Evolutionary conservation across 2,888 invertebrate genomes (phyloP).

Genomic region (Volucella zonaria): DNA sequence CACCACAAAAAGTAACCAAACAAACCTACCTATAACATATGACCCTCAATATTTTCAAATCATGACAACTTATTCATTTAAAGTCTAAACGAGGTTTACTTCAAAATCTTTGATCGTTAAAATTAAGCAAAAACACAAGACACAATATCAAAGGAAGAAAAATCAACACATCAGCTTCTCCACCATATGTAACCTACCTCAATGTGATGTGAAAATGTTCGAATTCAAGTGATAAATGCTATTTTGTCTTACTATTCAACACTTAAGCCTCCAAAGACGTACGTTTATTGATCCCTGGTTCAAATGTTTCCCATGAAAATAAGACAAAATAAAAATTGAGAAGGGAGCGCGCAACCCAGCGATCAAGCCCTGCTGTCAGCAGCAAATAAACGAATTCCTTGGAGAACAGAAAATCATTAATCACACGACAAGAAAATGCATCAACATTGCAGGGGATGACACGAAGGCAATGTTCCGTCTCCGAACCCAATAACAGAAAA

Average conservation of each 20-base stretch:
- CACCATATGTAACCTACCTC: no score
- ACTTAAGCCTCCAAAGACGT: slow-evolving; percentile 31
- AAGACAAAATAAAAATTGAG: slow-evolving; percentile 16
- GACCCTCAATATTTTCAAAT: no score
- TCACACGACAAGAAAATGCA: slow-evolving; percentile 63
- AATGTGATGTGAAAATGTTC: slow-evolving; percentile 9
- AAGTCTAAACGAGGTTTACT: no score
- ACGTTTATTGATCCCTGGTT: slow-evolving; percentile 5
- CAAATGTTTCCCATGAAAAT: slow-evolving; percentile 15
- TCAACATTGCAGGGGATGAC: slow-evolving; percentile 40
- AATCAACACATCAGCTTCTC: no score
- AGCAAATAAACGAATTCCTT: slow-evolving; percentile 60
- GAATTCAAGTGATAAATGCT: slow-evolving; percentile 8
- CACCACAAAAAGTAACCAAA: no score
- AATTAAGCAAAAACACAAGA: no score
- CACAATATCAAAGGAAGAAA: no score
- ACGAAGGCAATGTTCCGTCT: slow-evolving; percentile 1
- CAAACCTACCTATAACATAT: no score
- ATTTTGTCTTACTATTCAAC: slow-evolving; percentile 25
- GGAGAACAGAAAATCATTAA: slow-evolving; percentile 55
- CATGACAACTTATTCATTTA: no score
- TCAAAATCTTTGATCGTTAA: no score
- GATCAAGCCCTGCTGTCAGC: slow-evolving; percentile 57
- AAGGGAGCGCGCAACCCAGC: slow-evolving; percentile 18
- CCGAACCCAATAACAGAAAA: slow-evolving; percentile 32